Percentiles rank a stretch among this genome's conserved stretches.
Evolutionary conservation across 2,888 invertebrate species (phyloP).

Genomic region (Pasiphila rectangulata): DNA sequence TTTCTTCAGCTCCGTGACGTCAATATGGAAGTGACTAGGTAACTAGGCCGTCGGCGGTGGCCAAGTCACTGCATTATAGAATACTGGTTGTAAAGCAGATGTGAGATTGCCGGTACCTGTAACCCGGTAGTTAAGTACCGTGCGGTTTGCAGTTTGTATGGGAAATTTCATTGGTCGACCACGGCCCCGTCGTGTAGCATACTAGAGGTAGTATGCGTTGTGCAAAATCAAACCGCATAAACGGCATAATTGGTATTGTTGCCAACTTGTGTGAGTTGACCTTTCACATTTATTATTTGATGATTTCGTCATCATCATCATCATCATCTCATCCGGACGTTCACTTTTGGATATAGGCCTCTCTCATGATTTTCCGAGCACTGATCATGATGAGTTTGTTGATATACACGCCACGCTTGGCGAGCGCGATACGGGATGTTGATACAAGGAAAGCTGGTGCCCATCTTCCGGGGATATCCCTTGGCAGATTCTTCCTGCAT

Average conservation of each 20-base stretch:
- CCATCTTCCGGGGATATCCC: no score
- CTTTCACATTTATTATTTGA: no score
- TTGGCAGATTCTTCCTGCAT: no score
- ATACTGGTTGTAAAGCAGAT: conserved; percentile 43
- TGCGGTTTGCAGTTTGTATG: conserved; percentile 22
- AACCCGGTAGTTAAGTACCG: conserved; percentile 31
- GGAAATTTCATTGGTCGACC: conserved; percentile 22
- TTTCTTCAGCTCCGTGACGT: conserved; percentile 15
- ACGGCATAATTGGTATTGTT: conserved; percentile 14
- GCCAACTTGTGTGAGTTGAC: no score
- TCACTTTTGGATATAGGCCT: no score
- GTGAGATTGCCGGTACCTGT: conserved; percentile 39
- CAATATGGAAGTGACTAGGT: conserved; percentile 26
- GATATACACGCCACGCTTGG: no score
- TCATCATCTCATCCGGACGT: no score
- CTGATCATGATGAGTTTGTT: no score
- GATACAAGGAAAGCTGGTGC: no score
- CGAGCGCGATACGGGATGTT: no score
- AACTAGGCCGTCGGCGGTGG: conserved; percentile 40
- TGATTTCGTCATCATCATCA: no score
- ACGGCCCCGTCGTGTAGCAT: not conserved
- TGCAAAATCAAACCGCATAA: conserved; percentile 15
- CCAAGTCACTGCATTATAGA: conserved; percentile 31
- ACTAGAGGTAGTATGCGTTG: not conserved
- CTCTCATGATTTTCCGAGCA: no score